phyloP scores from a whole-genome alignment of 2,888 invertebrate genomes.

The Cosmia trapezina region DNA sequence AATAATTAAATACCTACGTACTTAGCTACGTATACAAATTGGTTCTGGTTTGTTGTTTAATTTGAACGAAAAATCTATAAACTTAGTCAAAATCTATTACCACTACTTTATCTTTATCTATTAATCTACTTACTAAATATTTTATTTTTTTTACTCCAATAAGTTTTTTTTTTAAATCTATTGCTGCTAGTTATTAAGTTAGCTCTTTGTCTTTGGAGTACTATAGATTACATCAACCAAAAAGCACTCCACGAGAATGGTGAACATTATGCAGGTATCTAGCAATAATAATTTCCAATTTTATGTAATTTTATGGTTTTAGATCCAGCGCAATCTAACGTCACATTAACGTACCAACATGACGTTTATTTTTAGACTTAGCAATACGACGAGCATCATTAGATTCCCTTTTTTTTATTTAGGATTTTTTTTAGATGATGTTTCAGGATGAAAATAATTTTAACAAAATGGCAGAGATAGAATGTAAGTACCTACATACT shows the following conservation, averaged over 20 bases:
- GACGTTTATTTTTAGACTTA: constrained; percentile 10
- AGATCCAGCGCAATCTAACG: constrained; percentile 36
- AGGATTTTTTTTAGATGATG: no score
- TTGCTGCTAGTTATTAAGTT: not conserved
- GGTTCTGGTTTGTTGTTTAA: not conserved
- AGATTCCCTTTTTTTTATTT: no score
- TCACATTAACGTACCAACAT: not conserved
- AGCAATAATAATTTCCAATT: not conserved
- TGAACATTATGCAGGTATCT: not conserved
- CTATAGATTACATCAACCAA: not conserved
- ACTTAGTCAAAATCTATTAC: not conserved
- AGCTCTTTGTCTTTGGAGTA: constrained; percentile 7
- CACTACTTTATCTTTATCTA: no score
- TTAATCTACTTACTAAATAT: no score
- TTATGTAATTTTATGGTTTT: not conserved
- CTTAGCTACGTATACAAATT: not conserved
- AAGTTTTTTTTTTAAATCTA: not conserved
- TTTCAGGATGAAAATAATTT: not conserved
- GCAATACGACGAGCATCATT: constrained; percentile 1
- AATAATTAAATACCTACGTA: not conserved
- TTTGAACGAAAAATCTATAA: not conserved
- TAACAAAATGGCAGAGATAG: not conserved
- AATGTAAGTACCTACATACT: not conserved
- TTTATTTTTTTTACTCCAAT: no score
- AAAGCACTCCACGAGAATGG: not conserved